phyloP scores from a whole-genome alignment of 2,888 invertebrate species.

The Drosophila algonquin region DNA sequence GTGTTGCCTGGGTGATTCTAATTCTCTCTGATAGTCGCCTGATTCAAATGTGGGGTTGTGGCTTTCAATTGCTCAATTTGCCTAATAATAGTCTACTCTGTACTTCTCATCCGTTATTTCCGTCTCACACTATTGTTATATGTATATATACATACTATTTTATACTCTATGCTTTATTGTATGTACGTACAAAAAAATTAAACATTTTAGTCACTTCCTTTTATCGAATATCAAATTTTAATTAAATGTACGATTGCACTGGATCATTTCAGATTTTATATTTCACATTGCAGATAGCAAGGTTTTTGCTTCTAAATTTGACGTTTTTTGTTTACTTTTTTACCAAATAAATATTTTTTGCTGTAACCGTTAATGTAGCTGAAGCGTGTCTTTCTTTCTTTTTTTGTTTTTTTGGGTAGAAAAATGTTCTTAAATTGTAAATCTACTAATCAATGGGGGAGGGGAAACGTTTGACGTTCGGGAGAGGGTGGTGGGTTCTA shows the following conservation, averaged over 20 bases:
- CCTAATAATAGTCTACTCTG: background rate
- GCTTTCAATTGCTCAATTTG: background rate
- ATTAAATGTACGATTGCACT: too few relatives aligned
- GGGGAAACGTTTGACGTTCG: constrained; percentile 1
- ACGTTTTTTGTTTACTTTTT: constrained; percentile 17
- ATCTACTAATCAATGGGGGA: background rate
- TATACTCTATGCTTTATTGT: background rate
- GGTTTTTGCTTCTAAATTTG: too few relatives aligned
- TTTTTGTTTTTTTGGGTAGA: background rate
- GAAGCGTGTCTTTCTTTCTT: constrained; percentile 21
- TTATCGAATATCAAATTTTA: too few relatives aligned
- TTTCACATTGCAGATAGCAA: background rate
- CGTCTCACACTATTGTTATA: background rate
- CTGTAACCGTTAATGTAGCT: constrained; percentile 19
- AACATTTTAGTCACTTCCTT: background rate
- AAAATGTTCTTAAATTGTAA: background rate
- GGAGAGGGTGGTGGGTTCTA: background rate
- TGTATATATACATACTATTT: background rate
- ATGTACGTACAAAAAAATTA: background rate
- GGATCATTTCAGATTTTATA: background rate
- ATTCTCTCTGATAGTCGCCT: constrained; percentile 6
- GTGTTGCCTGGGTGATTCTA: constrained; percentile 10
- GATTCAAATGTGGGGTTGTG: constrained; percentile 6
- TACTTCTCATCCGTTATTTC: background rate
- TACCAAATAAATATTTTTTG: constrained; percentile 15